These are phyloP conservation scores for Gephyroberyx darwinii DNA, from an alignment of 2,797 vertebrate genomes.

Conservation along the genomic window DNA sequence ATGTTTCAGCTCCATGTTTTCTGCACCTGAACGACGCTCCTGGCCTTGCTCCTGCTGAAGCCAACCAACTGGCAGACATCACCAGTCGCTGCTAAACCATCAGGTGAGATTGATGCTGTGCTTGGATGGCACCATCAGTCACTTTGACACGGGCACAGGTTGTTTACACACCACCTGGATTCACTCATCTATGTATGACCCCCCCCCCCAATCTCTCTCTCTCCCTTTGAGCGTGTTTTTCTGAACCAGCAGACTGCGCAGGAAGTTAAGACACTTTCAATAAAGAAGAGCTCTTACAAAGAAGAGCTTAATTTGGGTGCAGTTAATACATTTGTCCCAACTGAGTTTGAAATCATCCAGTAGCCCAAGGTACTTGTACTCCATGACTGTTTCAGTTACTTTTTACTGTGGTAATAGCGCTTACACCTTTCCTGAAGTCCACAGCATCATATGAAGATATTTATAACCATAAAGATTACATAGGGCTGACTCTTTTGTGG, in stretches of 20 bases:
- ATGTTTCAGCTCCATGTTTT: conserved; percentile 36
- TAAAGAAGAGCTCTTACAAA: not conserved
- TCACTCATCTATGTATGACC: conserved; percentile 15
- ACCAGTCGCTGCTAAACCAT: conserved; percentile 45
- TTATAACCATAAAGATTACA: not conserved
- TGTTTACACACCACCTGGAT: conserved; percentile 49
- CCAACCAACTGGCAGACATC: conserved; percentile 36
- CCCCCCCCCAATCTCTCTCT: not conserved
- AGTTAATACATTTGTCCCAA: too few species aligned
- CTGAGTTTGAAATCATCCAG: too few species aligned
- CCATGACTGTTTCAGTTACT: not conserved
- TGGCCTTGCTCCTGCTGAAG: conserved; percentile 28
- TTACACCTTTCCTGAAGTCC: conserved; percentile 9
- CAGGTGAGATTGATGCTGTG: conserved; percentile 57
- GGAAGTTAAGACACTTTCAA: not conserved
- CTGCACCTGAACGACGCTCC: conserved; percentile 14
- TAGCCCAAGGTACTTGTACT: not conserved
- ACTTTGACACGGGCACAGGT: conserved; percentile 56
- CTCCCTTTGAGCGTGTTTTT: conserved; percentile 2
- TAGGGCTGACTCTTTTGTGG: not conserved
- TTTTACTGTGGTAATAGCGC: not conserved
- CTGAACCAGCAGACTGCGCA: conserved; percentile 30
- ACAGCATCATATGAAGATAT: not conserved
- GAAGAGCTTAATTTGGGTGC: too few species aligned
- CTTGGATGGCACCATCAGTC: conserved; percentile 59